Base-by-base conservation (phyloP, 2,888 invertebrate genomes). In the Lumbricus terrestris region DNA sequence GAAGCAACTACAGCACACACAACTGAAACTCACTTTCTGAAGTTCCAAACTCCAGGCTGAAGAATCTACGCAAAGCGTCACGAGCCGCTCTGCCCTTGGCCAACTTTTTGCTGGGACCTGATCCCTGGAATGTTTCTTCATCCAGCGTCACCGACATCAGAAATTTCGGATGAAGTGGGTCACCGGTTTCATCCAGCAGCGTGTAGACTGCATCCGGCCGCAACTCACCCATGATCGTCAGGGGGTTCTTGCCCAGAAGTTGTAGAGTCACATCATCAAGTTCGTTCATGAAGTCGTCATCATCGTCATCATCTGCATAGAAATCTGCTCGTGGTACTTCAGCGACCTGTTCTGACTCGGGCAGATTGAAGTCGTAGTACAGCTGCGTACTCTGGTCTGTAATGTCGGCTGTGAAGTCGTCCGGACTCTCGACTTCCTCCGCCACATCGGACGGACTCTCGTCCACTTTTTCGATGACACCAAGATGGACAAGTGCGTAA, bases 41-140 rank as follows among this genome's bases (percentile, higher is more conserved):
- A 40, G 88, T 42, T 23, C 90, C 90, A 88, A 90, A 90, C 34
- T 90, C 90, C 40, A 90, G 83, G 83, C 83, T 90, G 88, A 83
- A 90, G 38, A 90, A 38, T 88, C 37, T 38, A 16, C 37, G 83
- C 2, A 90, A 85, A 34, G 90, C 90, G 11, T 90, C 90, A 42
- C 90, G 83, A 42, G 90, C 90, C 15, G 90, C 90, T 88, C 90
- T 38, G 42, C 85, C 90, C 37, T 54, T 85, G 83, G 90, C 90
- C 20, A 90, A 40, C 47, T 82, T 90, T 88, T 90, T 90, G 54
- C 82, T 90, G 20, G 90, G 90, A 37, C 88, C 90, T 37, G 88
- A 90, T 42, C 90, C 90, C 40, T 90, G 83, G 42, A 88, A 90
- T 85, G 83, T 88, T 33, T 37, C 88, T 6, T 82, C 90, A 47